phyloP scores from a whole-genome alignment of 2,113 vertebrate genomes.

The Solea solea region DNA sequence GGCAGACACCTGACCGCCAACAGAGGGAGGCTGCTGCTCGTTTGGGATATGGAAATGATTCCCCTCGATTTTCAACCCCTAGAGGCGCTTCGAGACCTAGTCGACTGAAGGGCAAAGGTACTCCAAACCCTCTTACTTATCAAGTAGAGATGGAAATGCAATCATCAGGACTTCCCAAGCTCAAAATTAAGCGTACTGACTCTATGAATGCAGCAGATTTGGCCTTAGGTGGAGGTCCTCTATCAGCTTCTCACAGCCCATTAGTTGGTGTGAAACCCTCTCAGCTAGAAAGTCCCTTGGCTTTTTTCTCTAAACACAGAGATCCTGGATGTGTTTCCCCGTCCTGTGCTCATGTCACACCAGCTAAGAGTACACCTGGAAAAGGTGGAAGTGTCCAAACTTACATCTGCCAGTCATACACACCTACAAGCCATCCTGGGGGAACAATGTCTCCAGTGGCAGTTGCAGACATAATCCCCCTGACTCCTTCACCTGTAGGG shows the following conservation, averaged over 20 bases:
- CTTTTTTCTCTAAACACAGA: slow-evolving; percentile 75
- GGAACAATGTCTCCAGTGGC: slow-evolving; percentile 80
- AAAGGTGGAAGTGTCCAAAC: slow-evolving; percentile 86
- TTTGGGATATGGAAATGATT: slow-evolving; percentile 65
- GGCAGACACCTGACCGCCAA: slow-evolving; percentile 84
- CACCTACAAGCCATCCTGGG: slow-evolving; percentile 84
- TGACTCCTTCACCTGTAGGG: slow-evolving; percentile 89
- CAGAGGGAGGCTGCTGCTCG: slow-evolving; percentile 84
- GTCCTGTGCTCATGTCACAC: slow-evolving; percentile 81
- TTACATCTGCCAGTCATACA: slow-evolving; percentile 93
- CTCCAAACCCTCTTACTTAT: slow-evolving; percentile 75
- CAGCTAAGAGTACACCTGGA: slow-evolving; percentile 84
- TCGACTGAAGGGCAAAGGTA: slow-evolving; percentile 2
- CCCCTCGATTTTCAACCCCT: slow-evolving; percentile 63
- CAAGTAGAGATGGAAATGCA: slow-evolving; percentile 92
- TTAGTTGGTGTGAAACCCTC: slow-evolving; percentile 50
- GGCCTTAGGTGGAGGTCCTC: slow-evolving; percentile 40
- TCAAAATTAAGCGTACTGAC: slow-evolving; percentile 86
- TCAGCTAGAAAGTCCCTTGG: slow-evolving; percentile 76
- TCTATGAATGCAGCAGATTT: slow-evolving; percentile 68
- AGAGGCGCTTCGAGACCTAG: slow-evolving; percentile 28
- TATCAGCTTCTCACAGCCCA: slow-evolving; percentile 43
- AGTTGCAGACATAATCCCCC: slow-evolving; percentile 69
- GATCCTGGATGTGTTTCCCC: slow-evolving; percentile 84
- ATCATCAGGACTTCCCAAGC: slow-evolving; percentile 89